Percentiles rank a stretch among this genome's conserved stretches.
These are phyloP conservation scores for Lasioglossum pauxillum DNA, from an alignment of 2,888 invertebrate species.

Conservation along the genomic window DNA sequence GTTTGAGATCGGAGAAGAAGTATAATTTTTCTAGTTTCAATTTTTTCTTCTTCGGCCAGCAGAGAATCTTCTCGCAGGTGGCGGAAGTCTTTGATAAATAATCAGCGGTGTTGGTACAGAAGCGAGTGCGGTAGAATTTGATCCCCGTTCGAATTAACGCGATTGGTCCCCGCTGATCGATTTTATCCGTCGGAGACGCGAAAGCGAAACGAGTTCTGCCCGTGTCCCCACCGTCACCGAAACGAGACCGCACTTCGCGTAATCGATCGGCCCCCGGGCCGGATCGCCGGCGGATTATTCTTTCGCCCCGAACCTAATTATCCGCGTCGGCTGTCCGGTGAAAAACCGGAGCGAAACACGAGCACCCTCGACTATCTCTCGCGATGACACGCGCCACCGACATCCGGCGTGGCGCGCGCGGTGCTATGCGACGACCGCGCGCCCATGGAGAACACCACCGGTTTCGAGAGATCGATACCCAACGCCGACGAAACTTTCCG, in stretches of 20 bases:
- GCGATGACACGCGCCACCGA: constrained; percentile 36
- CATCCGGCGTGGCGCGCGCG: background rate
- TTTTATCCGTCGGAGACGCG: background rate
- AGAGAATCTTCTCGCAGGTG: background rate
- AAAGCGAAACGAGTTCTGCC: background rate
- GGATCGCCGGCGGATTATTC: background rate
- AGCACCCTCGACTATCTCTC: constrained; percentile 6
- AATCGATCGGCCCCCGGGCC: background rate
- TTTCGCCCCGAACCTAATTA: background rate
- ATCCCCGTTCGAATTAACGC: background rate
- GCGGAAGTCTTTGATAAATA: background rate
- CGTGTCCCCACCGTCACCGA: background rate
- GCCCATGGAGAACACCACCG: constrained; percentile 5
- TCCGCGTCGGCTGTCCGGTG: constrained; percentile 12
- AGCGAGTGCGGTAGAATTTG: background rate
- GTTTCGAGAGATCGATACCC: constrained; percentile 60
- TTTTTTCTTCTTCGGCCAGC: background rate
- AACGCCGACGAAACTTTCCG: constrained; percentile 62
- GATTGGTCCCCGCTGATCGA: background rate
- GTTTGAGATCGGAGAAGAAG: too few relatives aligned
- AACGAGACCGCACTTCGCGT: constrained; percentile 3
- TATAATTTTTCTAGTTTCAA: background rate
- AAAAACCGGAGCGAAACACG: constrained; percentile 23
- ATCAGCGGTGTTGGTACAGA: background rate
- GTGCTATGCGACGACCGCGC: background rate